These are phyloP conservation scores for Ciconia stormi DNA, from an alignment of 2,113 vertebrate species.

Conservation along the genomic window DNA sequence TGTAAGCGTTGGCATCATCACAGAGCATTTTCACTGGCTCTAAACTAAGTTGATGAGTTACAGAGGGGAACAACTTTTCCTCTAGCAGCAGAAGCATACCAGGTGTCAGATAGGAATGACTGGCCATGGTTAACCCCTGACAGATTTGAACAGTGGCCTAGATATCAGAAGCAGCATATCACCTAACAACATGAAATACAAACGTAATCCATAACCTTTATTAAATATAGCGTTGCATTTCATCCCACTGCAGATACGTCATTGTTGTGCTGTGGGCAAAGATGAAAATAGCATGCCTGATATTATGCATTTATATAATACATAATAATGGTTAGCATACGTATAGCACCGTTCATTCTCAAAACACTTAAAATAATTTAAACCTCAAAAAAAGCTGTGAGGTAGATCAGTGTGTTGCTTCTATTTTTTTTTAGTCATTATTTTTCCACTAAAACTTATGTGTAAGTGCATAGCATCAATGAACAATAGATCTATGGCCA, in stretches of 20 bases:
- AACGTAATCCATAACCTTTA: slow-evolving; percentile 32
- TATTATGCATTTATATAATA: slow-evolving; percentile 17
- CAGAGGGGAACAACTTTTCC: not conserved
- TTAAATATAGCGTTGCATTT: not conserved
- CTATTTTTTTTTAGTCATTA: not conserved
- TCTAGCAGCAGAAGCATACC: not conserved
- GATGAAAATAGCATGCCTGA: slow-evolving; percentile 2
- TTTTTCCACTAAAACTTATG: not conserved
- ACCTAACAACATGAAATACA: not conserved
- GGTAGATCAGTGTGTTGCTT: not conserved
- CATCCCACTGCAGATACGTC: not conserved
- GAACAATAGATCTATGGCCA: not conserved
- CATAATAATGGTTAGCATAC: not conserved
- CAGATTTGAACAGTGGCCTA: slow-evolving; percentile 7
- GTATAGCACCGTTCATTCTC: not conserved
- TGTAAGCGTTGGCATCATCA: not conserved
- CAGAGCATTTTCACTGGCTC: not conserved
- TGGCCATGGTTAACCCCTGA: not conserved
- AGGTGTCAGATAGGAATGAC: not conserved
- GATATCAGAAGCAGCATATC: not conserved
- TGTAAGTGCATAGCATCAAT: not conserved
- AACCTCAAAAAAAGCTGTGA: not conserved
- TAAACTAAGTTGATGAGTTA: not conserved
- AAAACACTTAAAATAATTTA: not conserved
- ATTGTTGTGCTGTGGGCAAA: not conserved